These are phyloP conservation scores for Sebastiscus albofasciatus DNA, from an alignment of 2,797 vertebrate species.

Conservation along the genomic window DNA sequence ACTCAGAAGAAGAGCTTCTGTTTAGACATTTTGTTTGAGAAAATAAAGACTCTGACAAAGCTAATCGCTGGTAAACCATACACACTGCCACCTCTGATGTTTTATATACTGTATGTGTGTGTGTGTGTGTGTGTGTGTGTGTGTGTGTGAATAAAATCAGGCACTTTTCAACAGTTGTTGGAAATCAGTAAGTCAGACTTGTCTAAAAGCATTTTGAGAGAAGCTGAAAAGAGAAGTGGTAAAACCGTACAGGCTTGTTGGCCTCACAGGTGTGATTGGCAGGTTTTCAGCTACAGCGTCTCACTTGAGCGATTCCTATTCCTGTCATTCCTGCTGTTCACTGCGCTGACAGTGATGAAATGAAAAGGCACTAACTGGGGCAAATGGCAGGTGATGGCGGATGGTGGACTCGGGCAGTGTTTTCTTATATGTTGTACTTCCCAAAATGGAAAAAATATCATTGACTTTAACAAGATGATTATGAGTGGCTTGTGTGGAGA, in stretches of 20 bases:
- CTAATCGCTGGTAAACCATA: neutral
- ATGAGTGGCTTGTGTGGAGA: neutral
- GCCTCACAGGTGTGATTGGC: slow-evolving; percentile 57
- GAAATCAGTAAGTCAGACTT: slow-evolving; percentile 20
- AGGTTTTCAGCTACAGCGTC: slow-evolving; percentile 59
- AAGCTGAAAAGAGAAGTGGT: slow-evolving; percentile 18
- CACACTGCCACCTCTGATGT: neutral
- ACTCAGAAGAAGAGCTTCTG: slow-evolving; percentile 10
- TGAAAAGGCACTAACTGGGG: slow-evolving; percentile 59
- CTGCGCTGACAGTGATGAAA: slow-evolving; percentile 48
- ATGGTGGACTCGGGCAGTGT: slow-evolving; percentile 18
- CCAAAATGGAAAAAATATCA: neutral
- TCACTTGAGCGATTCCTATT: slow-evolving; percentile 54
- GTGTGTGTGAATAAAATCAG: neutral
- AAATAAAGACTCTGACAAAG: neutral
- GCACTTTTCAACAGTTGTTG: slow-evolving; percentile 9
- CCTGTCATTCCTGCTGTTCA: slow-evolving; percentile 54
- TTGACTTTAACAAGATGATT: slow-evolving; percentile 19
- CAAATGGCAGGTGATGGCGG: slow-evolving; percentile 59
- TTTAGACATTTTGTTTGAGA: neutral
- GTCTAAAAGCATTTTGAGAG: slow-evolving; percentile 34
- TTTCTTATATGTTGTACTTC: slow-evolving; percentile 4
- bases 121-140: too few relatives aligned
- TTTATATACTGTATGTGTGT: neutral
- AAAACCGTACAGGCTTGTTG: slow-evolving; percentile 20